A percentile compares a stretch with the other conserved stretches of the same genome.
These are phyloP conservation scores for Mormyrus hasselquistii DNA, from an alignment of 2,797 vertebrate species.

Conservation along the genomic window DNA sequence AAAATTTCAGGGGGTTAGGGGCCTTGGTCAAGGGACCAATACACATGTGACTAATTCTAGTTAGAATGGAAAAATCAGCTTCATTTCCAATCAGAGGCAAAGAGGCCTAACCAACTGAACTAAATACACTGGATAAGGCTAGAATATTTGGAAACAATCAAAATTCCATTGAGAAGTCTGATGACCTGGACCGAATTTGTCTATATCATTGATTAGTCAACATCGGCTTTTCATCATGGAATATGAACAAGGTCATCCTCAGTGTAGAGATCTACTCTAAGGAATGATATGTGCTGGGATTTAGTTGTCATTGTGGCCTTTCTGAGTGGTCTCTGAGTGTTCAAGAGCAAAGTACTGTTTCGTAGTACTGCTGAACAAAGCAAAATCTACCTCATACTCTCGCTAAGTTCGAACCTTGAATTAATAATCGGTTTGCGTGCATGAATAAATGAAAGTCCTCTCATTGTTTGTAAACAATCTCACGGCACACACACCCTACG, in stretches of 20 bases:
- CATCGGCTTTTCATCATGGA: background rate
- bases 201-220: background rate
- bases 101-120: background rate
- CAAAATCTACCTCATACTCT: background rate
- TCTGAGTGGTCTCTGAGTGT: background rate
- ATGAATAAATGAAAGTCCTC: background rate
- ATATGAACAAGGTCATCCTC: background rate
- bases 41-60: background rate
- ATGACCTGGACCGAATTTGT: background rate
- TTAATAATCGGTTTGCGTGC: background rate
- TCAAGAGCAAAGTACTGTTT: background rate
- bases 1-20: background rate
- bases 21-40: background rate
- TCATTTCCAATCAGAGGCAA: background rate
- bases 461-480: background rate
- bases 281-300: background rate
- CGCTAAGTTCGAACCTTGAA: background rate
- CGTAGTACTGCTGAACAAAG: background rate
- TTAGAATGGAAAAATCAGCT: background rate
- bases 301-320: background rate
- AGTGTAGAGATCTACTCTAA: background rate
- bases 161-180: background rate
- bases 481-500: background rate
- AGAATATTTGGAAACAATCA: background rate
- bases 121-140: background rate